Base-by-base conservation (phyloP, 1,140 invertebrate species). In the Manduca sexta region DNA sequence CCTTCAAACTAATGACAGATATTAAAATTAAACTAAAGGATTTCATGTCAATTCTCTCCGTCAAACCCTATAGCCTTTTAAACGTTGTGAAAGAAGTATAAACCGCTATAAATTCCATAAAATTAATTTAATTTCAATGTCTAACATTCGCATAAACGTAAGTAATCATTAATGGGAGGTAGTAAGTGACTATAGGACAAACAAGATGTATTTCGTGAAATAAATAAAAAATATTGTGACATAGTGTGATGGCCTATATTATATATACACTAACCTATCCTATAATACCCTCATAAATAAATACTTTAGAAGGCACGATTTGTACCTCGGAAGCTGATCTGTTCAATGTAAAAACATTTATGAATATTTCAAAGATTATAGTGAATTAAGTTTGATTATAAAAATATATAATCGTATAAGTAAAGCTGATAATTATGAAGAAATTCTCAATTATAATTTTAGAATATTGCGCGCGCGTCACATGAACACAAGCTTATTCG, bases 401-500 rank as follows among this genome's bases (percentile, higher is more conserved):
- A 50, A 31, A 43, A 54, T 68, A 66, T 45, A 52, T 50, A 68
- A 45, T 35, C 12, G 11, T 26, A 26, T 8, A 26, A 26, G 53
- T 74, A 73, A 75, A 70, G 64, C 69, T 74, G 63, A 64, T 60
- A 61, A 69, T 49, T 56, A 63, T 60, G 56, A 51, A 67, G 60
- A 67, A 69, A 66, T 74, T 67, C 56, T 71, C 69, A 64, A 79
- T 84, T 82, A 78, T 76, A 78, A 82, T 70, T 79, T 75, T 57
- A 45, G 46, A 81, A 81, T 82, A 82, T 75, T 82, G 76, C 49
- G 71, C 72, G 68, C 62, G 72, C 53, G 58, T 63, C 70, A 83
- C 79, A 75, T 73, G 60, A 59, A 84, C 78, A 82, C 64, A 82
- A 84, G 78, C 78, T 47, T 67, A 54, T 33, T 26, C 37, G 30